A percentile compares a stretch with the other conserved stretches of the same genome.
phyloP scores from a whole-genome alignment of 2,113 vertebrate genomes.

The Saguinus midas region DNA sequence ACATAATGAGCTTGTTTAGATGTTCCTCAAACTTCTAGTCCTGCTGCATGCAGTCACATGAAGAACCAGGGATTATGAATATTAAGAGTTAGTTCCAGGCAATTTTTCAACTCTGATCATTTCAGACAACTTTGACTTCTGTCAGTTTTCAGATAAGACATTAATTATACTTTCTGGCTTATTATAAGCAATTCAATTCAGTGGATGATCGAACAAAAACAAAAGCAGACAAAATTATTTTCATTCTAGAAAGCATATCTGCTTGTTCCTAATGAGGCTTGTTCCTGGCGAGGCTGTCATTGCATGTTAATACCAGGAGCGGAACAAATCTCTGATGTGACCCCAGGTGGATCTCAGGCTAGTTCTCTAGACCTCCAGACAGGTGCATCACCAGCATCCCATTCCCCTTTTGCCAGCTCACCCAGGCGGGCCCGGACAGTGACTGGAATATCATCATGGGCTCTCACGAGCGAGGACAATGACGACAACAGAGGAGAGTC shows the following conservation, averaged over 20 bases:
- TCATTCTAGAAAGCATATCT: background rate
- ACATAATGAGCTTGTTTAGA: background rate
- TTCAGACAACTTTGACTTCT: background rate
- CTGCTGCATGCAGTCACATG: background rate
- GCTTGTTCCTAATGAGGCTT: too few species aligned
- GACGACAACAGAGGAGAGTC: background rate
- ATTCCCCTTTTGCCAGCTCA: background rate
- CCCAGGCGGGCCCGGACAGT: too few species aligned
- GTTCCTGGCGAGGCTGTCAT: background rate
- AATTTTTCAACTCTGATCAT: background rate
- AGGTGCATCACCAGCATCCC: fast-evolving
- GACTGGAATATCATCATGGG: background rate
- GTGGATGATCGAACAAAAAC: background rate
- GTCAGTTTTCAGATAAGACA: background rate
- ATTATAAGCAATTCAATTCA: background rate
- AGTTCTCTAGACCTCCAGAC: background rate
- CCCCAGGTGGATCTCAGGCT: background rate
- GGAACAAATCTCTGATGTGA: background rate
- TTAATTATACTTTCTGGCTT: background rate
- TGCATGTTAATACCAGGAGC: background rate
- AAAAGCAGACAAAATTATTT: background rate
- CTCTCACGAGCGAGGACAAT: background rate
- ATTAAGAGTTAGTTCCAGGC: background rate
- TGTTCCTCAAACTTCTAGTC: background rate
- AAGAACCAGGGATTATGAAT: background rate